Evolutionary conservation across 2,113 vertebrate genomes (phyloP).

Genomic region (Pomatostomus ruficeps): DNA sequence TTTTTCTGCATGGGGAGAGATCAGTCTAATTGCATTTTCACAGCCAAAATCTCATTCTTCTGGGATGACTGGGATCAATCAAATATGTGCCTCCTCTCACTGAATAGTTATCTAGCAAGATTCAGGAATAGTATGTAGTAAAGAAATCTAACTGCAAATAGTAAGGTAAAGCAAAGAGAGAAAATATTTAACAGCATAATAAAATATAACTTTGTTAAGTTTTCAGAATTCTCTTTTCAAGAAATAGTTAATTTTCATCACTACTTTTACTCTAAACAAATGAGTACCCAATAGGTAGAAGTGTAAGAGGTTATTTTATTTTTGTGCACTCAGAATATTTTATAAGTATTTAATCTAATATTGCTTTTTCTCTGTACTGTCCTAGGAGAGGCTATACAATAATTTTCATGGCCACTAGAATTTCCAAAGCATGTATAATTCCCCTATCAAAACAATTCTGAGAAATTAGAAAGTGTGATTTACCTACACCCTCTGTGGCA

Average conservation of each 20-base stretch:
- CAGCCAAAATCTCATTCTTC: neutral
- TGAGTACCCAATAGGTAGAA: neutral
- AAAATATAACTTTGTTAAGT: neutral
- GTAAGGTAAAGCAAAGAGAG: neutral
- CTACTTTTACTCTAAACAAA: neutral
- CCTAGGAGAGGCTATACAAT: neutral
- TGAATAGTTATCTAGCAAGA: neutral
- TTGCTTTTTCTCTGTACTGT: neutral
- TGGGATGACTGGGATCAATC: neutral
- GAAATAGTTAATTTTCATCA: neutral
- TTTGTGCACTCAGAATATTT: neutral
- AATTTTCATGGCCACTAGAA: neutral
- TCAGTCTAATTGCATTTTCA: neutral
- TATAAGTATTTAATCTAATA: neutral
- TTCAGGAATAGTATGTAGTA: neutral
- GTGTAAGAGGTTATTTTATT: neutral
- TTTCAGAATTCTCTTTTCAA: neutral
- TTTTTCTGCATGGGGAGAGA: neutral
- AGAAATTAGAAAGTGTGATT: neutral
- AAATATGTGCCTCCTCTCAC: neutral
- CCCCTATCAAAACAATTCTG: neutral
- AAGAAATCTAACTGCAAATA: neutral
- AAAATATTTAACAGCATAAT: neutral
- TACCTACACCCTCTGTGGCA: neutral
- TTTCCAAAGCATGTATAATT: neutral